These are phyloP conservation scores for Drosophila putrida DNA, from an alignment of 2,888 invertebrate species.

Conservation along the genomic window DNA sequence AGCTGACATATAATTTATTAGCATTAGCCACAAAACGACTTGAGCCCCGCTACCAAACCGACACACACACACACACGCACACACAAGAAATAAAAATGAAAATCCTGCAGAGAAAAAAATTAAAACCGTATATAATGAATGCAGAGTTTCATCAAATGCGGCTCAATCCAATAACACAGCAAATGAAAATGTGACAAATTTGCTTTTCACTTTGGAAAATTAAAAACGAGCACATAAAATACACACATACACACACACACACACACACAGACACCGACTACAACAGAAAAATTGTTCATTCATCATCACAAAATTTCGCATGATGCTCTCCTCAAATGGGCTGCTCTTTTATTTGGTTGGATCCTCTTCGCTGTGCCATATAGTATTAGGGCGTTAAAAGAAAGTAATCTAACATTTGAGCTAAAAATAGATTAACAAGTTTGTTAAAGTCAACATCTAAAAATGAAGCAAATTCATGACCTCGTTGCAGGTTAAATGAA, in stretches of 20 bases:
- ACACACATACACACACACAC: constrained; percentile 28
- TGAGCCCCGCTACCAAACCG: constrained; percentile 43
- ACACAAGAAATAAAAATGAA: constrained; percentile 20
- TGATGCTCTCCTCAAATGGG: constrained; percentile 37
- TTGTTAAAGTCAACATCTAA: not conserved
- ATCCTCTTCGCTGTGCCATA: not conserved
- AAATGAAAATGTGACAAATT: constrained; percentile 72
- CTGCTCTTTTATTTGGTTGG: constrained; percentile 18
- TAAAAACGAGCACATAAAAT: constrained; percentile 71
- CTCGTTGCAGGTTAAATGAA: too few species aligned
- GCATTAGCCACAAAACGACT: constrained; percentile 75
- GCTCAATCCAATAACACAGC: constrained; percentile 75
- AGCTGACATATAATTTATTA: constrained; percentile 78
- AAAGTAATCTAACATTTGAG: not conserved
- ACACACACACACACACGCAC: constrained; percentile 8
- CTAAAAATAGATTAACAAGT: not conserved
- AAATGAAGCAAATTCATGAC: too few species aligned
- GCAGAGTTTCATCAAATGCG: constrained; percentile 69
- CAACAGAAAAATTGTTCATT: constrained; percentile 58
- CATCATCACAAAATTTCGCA: constrained; percentile 71
- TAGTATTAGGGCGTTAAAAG: not conserved
- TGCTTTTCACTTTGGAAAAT: constrained; percentile 79
- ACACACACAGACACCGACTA: not conserved
- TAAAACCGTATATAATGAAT: constrained; percentile 54
- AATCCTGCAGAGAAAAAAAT: constrained; percentile 19